These are phyloP conservation scores for Epirrhoe tristata DNA, from an alignment of 2,888 invertebrate species.

Conservation along the genomic window DNA sequence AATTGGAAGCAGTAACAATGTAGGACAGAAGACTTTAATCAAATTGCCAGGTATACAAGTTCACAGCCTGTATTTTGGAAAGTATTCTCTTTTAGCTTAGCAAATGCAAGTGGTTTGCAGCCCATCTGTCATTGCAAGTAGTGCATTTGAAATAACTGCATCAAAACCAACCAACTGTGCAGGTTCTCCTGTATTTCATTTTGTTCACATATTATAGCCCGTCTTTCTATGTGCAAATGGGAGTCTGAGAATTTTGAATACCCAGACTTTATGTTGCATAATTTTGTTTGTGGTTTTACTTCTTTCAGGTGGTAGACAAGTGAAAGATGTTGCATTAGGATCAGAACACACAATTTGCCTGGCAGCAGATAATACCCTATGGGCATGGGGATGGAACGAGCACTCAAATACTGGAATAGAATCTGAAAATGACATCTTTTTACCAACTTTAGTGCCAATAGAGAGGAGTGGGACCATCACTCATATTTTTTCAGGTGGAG, in stretches of 20 bases:
- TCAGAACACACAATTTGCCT: constrained; percentile 92
- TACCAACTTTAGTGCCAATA: constrained; percentile 66
- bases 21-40: constrained; percentile 66
- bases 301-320: constrained; percentile 74
- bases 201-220: no score
- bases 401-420: constrained; percentile 92
- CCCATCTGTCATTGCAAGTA: no score
- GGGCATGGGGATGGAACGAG: constrained; percentile 96
- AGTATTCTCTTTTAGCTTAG: background rate
- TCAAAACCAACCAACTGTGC: no score
- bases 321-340: constrained; percentile 88
- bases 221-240: no score
- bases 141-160: no score
- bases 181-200: no score
- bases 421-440: constrained; percentile 62
- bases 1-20: constrained; percentile 81
- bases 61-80: background rate
- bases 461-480: constrained; percentile 54
- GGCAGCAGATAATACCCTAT: constrained; percentile 87
- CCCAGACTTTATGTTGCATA: no score
- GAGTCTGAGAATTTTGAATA: no score
- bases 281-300: background rate
- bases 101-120: no score
- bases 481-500: constrained; percentile 74
- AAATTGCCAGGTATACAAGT: constrained; percentile 65